These are phyloP conservation scores for Endotricha flammealis DNA, from an alignment of 2,888 invertebrate genomes.

Conservation along the genomic window DNA sequence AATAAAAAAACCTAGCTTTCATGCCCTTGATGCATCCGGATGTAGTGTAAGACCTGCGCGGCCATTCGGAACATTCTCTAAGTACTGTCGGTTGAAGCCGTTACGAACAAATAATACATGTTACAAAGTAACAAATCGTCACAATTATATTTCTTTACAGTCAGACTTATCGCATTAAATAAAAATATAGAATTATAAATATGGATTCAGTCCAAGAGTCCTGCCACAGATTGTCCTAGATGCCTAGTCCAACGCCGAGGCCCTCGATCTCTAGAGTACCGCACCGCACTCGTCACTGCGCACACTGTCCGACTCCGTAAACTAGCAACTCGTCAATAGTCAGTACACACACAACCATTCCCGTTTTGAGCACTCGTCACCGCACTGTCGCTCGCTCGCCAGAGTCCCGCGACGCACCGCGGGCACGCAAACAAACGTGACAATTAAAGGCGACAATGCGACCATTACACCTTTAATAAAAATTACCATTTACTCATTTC, in stretches of 20 bases:
- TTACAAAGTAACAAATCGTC: conserved; percentile 65
- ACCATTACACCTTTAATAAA: no score
- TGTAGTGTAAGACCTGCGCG: conserved; percentile 39
- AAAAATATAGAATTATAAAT: conserved; percentile 76
- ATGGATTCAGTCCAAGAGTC: conserved; percentile 56
- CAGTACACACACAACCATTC: conserved; percentile 22
- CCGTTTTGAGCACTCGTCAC: conserved; percentile 13
- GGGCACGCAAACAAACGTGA: neutral
- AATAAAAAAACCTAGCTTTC: conserved; percentile 76
- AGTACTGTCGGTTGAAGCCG: conserved; percentile 71
- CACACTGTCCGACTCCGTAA: conserved; percentile 1
- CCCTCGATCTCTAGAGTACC: conserved; percentile 21
- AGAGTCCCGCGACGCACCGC: conserved; percentile 2
- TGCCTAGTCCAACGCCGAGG: conserved; percentile 23
- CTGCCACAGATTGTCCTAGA: conserved; percentile 25
- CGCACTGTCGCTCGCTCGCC: neutral
- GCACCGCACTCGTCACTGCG: neutral
- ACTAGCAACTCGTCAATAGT: conserved; percentile 11
- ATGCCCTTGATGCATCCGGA: conserved; percentile 62
- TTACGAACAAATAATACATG: conserved; percentile 67
- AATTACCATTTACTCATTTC: no score
- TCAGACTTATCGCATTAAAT: conserved; percentile 77
- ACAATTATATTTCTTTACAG: conserved; percentile 63
- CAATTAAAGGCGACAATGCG: no score
- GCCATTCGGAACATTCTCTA: conserved; percentile 48